Base-by-base conservation (phyloP, 2,888 invertebrate species). In the Dynastes grantii region DNA sequence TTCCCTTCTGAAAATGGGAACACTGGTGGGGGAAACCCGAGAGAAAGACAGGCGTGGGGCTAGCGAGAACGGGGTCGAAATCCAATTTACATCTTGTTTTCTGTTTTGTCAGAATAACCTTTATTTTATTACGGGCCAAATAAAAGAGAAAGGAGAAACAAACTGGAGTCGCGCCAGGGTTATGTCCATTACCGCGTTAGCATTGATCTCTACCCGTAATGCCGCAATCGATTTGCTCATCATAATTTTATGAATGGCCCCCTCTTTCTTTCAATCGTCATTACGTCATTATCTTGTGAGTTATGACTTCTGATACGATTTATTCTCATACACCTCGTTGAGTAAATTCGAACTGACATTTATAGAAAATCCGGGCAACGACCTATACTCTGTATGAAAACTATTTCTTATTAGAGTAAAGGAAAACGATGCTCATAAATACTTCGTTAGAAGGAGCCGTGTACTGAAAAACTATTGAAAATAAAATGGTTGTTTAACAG, bases 171-270 rank as follows among this genome's bases (percentile, higher is more conserved):
- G 86, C 85, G 86, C 86, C 58, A 51, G 29, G 45, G 71, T 84
- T 84, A 83, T 82, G 83, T 78, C 76, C 80, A 78, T 86, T 87
- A 88, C 87, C 83, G 81, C 82, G 85, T 88, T 88, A 87, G 80
- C 86, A 88, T 88, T 84, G 88, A 87, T 87, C 86, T 85, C 84
- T 64, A 51, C 85, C 86, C 80, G 78, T 51, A 51, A 11, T 51
- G n/a, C 5, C 5, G 32, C 81, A 82, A 81, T 58, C 81, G 83
- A 81, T 82, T 80, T 71, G 51, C 70, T 77, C 68, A 76, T 75
- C 37, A 64, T 77, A 51, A 79, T 78, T 79, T 77, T 75, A 78
- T 64, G 61, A 71, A 51, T 79, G 61, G 45, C 75, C 63, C 77
- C 63, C 55, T 37, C 40, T 58, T 77, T 49, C n/a, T 29, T 63